Percentiles rank a stretch among this genome's conserved stretches.
phyloP scores from a whole-genome alignment of 2,888 invertebrate species.

The Carterocephalus palaemon region DNA sequence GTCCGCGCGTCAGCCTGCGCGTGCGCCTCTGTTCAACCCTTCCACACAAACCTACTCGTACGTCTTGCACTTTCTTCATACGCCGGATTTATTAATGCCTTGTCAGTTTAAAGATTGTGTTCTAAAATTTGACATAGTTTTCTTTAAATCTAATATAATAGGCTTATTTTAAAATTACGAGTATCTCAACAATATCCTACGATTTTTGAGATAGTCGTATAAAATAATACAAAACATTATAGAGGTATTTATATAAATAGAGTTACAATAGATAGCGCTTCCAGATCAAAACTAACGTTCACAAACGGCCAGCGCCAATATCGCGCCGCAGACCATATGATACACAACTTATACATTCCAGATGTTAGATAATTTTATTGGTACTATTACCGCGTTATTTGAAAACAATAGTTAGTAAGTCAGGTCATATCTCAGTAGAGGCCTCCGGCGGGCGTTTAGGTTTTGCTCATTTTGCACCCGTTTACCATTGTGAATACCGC shows the following conservation, averaged over 20 bases:
- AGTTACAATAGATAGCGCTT: no score
- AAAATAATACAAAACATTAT: no score
- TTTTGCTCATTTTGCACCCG: slow-evolving; percentile 69
- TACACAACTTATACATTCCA: slow-evolving; percentile 20
- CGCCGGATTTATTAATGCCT: neutral
- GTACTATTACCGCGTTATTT: slow-evolving; percentile 29
- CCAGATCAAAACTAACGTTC: no score
- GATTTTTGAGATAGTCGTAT: no score
- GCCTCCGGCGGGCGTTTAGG: slow-evolving; percentile 35
- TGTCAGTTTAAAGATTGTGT: no score
- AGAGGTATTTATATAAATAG: no score
- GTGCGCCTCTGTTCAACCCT: slow-evolving; percentile 63
- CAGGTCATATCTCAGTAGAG: slow-evolving; percentile 31
- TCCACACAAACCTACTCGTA: slow-evolving; percentile 50
- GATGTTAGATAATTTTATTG: slow-evolving; percentile 26
- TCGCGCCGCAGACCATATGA: slow-evolving; percentile 5
- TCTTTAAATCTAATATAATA: no score
- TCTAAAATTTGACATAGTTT: no score
- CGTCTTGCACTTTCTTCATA: neutral
- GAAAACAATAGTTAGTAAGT: slow-evolving; percentile 39
- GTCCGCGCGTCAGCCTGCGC: slow-evolving; percentile 73
- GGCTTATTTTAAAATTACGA: no score
- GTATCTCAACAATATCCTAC: no score
- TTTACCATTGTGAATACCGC: slow-evolving; percentile 74
- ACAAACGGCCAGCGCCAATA: no score